Evolutionary conservation across 2,113 vertebrate species (phyloP).

Genomic region (Hemiscyllium ocellatum): DNA sequence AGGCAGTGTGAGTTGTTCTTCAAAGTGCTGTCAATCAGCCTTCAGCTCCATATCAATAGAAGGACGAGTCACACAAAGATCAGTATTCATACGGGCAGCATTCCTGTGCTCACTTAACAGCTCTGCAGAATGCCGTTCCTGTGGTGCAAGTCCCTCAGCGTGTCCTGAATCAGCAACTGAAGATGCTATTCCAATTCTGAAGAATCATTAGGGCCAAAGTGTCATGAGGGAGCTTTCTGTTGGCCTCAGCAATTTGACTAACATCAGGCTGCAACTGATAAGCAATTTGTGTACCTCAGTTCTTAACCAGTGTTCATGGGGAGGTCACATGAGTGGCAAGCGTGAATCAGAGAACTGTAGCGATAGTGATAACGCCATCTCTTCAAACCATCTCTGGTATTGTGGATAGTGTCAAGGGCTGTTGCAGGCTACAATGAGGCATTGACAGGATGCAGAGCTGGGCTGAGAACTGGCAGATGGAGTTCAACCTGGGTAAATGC

Average conservation of each 20-base stretch:
- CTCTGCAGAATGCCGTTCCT: neutral
- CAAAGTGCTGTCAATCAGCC: neutral
- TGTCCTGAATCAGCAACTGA: neutral
- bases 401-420: too few species aligned
- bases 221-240: neutral
- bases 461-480: too few species aligned
- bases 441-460: too few species aligned
- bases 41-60: neutral
- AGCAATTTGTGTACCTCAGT: neutral
- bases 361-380: neutral
- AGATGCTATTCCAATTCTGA: neutral
- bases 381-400: too few species aligned
- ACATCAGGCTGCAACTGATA: neutral
- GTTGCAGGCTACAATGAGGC: too few species aligned
- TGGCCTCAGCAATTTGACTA: neutral
- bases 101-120: neutral
- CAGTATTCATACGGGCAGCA: neutral
- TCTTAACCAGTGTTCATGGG: neutral
- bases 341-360: neutral
- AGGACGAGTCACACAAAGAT: neutral
- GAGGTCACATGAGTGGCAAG: neutral
- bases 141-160: neutral
- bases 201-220: neutral
- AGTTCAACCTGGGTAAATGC: too few species aligned
- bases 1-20: neutral